phyloP scores from a whole-genome alignment of 1,140 invertebrate genomes.

The Neomicropteryx cornuta region DNA sequence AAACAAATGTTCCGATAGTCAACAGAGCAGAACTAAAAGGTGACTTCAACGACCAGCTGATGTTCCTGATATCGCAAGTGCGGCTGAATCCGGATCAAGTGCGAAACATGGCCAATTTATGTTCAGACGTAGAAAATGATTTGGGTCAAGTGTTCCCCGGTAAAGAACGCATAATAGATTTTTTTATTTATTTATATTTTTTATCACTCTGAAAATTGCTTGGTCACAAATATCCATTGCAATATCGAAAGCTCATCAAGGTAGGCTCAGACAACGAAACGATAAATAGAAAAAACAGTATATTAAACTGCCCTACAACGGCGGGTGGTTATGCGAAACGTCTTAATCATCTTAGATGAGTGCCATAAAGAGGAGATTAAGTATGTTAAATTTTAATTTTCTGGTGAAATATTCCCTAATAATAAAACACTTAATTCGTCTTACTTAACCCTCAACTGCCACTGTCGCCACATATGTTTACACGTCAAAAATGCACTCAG shows the following conservation, averaged over 20 bases:
- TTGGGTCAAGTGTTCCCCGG: constrained; percentile 25
- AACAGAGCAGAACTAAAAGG: constrained; percentile 16
- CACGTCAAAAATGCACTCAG: no score
- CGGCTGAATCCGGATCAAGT: constrained; percentile 32
- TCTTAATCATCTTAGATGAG: no score
- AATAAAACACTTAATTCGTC: no score
- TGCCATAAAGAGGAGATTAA: no score
- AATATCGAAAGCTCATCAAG: background rate
- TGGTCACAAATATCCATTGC: background rate
- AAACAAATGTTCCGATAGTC: no score
- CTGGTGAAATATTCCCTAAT: no score
- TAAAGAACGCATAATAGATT: constrained; percentile 8
- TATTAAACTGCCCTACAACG: no score
- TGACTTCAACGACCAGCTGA: constrained; percentile 37
- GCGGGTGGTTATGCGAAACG: no score
- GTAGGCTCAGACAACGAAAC: background rate
- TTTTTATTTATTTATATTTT: constrained; percentile 3
- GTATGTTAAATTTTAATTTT: no score
- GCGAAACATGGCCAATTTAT: constrained; percentile 20
- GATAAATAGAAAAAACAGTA: background rate
- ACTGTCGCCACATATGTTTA: no score
- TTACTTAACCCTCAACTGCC: no score
- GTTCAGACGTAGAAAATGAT: constrained; percentile 25
- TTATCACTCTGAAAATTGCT: constrained; percentile 1
- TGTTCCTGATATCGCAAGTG: constrained; percentile 28